These are phyloP conservation scores for Palythoa heliodiscus DNA, from an alignment of 92 coral and sea anemone genomes.

Conservation along the genomic window DNA sequence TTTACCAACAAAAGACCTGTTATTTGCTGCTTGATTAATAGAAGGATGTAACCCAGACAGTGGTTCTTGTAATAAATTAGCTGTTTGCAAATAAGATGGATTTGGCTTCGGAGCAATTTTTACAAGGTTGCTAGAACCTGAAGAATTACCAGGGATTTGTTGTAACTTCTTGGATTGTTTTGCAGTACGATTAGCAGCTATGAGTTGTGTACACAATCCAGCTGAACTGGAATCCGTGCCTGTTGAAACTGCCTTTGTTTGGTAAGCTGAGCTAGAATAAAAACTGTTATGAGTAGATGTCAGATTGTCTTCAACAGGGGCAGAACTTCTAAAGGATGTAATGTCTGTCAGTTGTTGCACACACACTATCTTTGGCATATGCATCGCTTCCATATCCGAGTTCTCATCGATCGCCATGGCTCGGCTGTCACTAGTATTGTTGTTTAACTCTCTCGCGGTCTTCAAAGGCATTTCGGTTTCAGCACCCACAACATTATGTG, in stretches of 20 bases:
- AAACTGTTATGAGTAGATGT: neutral
- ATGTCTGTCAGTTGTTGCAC: slow-evolving; percentile 18
- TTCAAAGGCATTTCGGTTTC: neutral
- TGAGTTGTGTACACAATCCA: neutral
- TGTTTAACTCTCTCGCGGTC: neutral
- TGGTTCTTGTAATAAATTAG: neutral
- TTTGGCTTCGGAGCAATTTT: slow-evolving; percentile 3
- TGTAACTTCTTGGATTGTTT: neutral
- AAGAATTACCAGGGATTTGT: neutral
- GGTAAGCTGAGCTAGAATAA: neutral
- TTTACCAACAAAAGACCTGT: slow-evolving; percentile 1
- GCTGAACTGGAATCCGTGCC: neutral
- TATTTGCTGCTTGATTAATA: neutral
- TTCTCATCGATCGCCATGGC: neutral
- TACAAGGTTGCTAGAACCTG: neutral
- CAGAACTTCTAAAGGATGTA: neutral
- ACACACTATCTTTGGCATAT: slow-evolving; percentile 32
- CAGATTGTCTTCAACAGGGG: neutral
- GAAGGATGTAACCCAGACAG: neutral
- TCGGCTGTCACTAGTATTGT: neutral
- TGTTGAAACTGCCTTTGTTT: neutral
- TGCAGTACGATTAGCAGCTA: neutral
- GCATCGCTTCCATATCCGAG: neutral
- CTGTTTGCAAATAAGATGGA: neutral
- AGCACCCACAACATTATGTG: neutral